phyloP scores from a whole-genome alignment of 1,140 invertebrate genomes.

The Heterodera carotae region DNA sequence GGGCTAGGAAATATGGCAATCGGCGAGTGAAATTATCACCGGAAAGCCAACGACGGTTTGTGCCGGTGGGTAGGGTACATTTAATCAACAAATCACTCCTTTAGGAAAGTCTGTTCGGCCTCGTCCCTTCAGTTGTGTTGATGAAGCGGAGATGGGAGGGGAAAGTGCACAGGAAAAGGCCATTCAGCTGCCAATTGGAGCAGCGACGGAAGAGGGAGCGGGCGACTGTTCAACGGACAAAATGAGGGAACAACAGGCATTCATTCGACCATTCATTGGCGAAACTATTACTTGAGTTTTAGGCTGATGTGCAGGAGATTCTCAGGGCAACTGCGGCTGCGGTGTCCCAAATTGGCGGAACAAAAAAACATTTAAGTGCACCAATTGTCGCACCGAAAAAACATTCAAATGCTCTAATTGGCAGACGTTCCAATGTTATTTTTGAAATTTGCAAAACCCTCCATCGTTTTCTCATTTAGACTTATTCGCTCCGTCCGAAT shows the following conservation, averaged over 20 bases:
- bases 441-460: too few species aligned
- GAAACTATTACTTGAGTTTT: neutral
- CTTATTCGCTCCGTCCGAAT: constrained; percentile 24
- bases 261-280: neutral
- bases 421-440: too few species aligned
- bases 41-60: too few species aligned
- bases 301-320: constrained; percentile 27
- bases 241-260: constrained; percentile 1
- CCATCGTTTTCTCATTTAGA: neutral
- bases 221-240: neutral
- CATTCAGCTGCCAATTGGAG: neutral
- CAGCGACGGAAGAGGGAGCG: constrained; percentile 6
- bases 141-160: neutral
- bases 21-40: too few species aligned
- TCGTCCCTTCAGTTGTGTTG: constrained; percentile 8
- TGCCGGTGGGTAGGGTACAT: too few species aligned
- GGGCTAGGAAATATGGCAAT: too few species aligned
- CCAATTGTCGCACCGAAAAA: too few species aligned
- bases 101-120: neutral
- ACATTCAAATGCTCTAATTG: too few species aligned
- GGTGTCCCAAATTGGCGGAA: constrained; percentile 17
- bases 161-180: constrained; percentile 1
- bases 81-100: too few species aligned
- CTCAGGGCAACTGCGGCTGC: constrained; percentile 14
- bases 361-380: neutral